A percentile compares a stretch with the other conserved stretches of the same genome.
phyloP scores from a whole-genome alignment of 2,113 vertebrate species.

The Indicator indicator region DNA sequence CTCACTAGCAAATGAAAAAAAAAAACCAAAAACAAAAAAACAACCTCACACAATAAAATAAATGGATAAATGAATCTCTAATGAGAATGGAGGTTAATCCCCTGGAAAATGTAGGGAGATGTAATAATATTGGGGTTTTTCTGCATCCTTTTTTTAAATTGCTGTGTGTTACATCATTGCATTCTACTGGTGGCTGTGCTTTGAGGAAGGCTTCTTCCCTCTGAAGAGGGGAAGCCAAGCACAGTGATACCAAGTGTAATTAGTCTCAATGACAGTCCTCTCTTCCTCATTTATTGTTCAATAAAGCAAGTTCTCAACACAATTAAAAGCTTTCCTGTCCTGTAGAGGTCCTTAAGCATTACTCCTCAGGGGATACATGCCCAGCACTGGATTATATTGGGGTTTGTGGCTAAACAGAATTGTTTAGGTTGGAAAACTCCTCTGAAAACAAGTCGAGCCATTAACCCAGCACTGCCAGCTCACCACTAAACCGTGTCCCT shows the following conservation, averaged over 20 bases:
- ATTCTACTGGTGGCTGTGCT: background rate
- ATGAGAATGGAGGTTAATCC: background rate
- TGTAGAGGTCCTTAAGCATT: background rate
- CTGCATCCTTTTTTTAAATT: background rate
- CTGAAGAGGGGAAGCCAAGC: background rate
- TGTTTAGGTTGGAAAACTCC: no score
- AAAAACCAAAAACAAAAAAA: background rate
- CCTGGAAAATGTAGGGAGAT: background rate
- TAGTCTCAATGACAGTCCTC: background rate
- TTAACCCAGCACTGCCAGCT: no score
- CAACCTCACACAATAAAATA: no score
- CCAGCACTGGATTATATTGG: accelerated
- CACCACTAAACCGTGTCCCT: no score
- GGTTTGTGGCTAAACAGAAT: background rate
- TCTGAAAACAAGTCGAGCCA: no score
- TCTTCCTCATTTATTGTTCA: background rate
- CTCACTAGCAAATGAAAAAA: background rate
- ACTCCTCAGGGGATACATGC: background rate
- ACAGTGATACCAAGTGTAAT: accelerated
- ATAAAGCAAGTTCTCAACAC: background rate
- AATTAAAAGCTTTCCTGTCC: background rate
- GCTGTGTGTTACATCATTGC: background rate
- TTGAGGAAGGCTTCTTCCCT: background rate
- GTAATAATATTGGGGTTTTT: background rate
- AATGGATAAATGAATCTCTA: background rate